phyloP scores from a whole-genome alignment of 2,797 vertebrate genomes.

The Glossophaga mutica region DNA sequence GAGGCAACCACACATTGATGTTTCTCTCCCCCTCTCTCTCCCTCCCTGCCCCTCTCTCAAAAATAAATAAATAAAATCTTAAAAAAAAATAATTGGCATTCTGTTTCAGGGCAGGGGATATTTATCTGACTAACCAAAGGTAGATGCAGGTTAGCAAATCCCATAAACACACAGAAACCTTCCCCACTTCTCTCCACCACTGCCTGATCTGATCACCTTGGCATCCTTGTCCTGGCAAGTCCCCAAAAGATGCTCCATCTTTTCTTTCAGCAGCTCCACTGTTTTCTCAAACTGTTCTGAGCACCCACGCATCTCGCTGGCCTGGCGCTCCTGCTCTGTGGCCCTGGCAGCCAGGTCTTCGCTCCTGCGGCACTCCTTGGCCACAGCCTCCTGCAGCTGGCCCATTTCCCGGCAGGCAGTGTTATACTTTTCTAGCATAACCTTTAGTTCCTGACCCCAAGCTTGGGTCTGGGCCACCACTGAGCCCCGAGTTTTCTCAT shows the following conservation, averaged over 20 bases:
- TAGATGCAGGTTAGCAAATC: neutral
- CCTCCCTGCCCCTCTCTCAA: too few relatives aligned
- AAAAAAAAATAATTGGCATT: neutral
- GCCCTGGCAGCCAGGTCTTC: neutral
- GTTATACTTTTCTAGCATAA: constrained; percentile 68
- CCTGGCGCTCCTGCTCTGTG: constrained; percentile 37
- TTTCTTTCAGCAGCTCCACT: constrained; percentile 71
- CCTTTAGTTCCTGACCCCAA: constrained; percentile 68
- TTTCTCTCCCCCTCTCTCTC: too few relatives aligned
- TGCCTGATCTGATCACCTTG: constrained; percentile 80
- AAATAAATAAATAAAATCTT: too few relatives aligned
- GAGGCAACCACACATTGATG: too few relatives aligned
- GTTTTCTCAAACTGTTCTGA: constrained; percentile 42
- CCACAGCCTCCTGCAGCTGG: neutral
- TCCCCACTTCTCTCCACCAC: constrained; percentile 13
- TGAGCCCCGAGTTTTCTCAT: constrained; percentile 62
- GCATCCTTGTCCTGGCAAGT: constrained; percentile 79
- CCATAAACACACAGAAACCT: neutral
- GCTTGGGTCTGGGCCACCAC: constrained; percentile 71
- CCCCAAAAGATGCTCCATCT: constrained; percentile 81
- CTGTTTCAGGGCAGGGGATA: neutral
- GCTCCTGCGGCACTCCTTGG: constrained; percentile 22
- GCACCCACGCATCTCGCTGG: constrained; percentile 59
- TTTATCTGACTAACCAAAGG: neutral
- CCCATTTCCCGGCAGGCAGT: constrained; percentile 43